Base-by-base conservation (phyloP, 2,797 vertebrate genomes). In the Lepidocolaptes lacrymiger region DNA sequence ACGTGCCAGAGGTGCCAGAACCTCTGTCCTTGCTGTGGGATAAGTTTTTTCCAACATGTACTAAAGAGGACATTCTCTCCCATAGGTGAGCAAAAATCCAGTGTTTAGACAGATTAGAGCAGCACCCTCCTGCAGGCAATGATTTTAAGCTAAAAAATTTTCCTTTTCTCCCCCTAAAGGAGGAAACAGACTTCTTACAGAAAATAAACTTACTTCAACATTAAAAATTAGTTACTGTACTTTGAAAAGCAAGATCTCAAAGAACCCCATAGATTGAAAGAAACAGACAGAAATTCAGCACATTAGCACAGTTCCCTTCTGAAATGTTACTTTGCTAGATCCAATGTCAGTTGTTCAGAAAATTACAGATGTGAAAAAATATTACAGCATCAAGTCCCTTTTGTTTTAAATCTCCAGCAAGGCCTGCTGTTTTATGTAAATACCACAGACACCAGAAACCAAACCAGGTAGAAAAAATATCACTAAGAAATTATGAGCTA, bases 241-340 rank as follows among this genome's bases (percentile, higher is more conserved):
- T 85, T 78, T 30, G 27, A 67, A 80, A 92, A 92, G 49, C 15
- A 85, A 41, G 17, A 64, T 10, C 52, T 88, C 51, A 63, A 80
- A 84, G 68, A 39, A 5, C 0, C 1, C 30, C 44, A 28, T 1
- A 24, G 23, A 77, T 44, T 46, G 79, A 89, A 78, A 78, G 22
- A 82, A 69, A 58, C 9, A 55, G 37, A 48, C 39, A 54, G 46
- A 61, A 72, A 21, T 15, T n/a, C 59, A 68, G 32, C 14, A 49
- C 12, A 61, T 71, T 30, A 63, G 24, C 36, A 67, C 17, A 9
- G 16, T 3, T 54, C 23, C 69, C 41, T 39, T 78, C 54, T 86
- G n/a, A 79, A 79, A 34, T 14, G 2, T 6, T n/a, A 34, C 34
- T 77, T 74, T 79, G 27, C 52, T 64, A 61, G 32, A 71, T 36